A percentile compares a stretch with the other conserved stretches of the same genome.
Conservation (phyloP, 2,888 invertebrate genomes). For the Esperia sulphurella region DNA sequence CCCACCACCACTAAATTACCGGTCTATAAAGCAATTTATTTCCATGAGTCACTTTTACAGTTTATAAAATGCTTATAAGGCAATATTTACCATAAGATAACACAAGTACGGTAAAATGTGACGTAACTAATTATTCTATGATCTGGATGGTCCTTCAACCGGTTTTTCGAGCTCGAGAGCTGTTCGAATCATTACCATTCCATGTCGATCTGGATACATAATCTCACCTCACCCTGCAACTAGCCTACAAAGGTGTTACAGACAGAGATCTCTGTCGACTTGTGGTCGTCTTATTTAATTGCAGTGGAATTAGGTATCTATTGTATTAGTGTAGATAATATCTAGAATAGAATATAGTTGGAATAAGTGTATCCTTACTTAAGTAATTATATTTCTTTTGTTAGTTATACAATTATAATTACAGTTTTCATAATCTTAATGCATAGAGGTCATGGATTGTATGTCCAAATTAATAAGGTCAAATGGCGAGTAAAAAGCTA, state of each 20-base stretch:
- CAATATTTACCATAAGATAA: conserved; percentile 34
- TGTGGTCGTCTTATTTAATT: conserved; percentile 60
- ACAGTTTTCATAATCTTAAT: no score
- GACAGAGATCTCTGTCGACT: conserved; percentile 44
- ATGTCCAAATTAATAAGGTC: no score
- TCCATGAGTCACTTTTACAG: conserved; percentile 58
- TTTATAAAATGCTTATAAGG: conserved; percentile 41
- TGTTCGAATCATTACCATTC: conserved; percentile 49
- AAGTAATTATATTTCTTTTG: no score
- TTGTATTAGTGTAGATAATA: no score
- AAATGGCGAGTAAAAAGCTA: neutral
- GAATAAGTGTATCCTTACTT: no score
- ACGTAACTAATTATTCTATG: conserved; percentile 37
- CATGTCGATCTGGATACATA: conserved; percentile 43
- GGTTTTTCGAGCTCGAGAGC: conserved; percentile 36
- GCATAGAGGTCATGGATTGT: no score
- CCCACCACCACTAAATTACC: conserved; percentile 59
- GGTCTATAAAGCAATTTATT: conserved; percentile 62
- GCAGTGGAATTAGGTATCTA: conserved; percentile 39
- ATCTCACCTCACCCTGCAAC: conserved; percentile 29
- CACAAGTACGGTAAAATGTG: conserved; percentile 29
- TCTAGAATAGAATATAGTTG: no score
- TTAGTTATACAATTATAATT: no score
- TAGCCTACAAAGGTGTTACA: conserved; percentile 32
- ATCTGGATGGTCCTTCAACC: conserved; percentile 34